Conservation (phyloP, 2,888 invertebrate genomes). For the Hofmannophila pseudospretella region DNA sequence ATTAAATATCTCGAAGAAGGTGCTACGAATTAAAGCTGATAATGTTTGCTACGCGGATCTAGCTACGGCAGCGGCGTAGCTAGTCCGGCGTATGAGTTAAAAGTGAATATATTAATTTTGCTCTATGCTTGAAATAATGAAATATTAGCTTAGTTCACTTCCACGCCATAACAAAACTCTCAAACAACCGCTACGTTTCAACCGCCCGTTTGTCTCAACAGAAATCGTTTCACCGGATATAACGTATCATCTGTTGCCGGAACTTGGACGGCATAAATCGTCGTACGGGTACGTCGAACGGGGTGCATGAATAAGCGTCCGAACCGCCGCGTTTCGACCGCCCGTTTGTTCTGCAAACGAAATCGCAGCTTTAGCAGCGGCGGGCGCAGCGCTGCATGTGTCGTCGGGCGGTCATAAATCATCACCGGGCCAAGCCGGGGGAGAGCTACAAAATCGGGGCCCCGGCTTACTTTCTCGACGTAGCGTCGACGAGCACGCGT, state of each 20-base stretch:
- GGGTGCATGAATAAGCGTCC: slow-evolving; percentile 23
- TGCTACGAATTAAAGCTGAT: too few species aligned
- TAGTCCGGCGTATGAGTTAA: too few species aligned
- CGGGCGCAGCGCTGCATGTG: slow-evolving; percentile 72
- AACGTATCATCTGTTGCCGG: background rate
- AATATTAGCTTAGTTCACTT: too few species aligned
- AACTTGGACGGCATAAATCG: too few species aligned
- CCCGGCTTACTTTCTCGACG: slow-evolving; percentile 63
- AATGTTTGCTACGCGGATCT: too few species aligned
- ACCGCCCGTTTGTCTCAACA: background rate
- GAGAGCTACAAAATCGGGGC: slow-evolving; percentile 47
- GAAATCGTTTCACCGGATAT: background rate
- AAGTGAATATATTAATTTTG: too few species aligned
- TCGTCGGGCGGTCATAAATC: slow-evolving; percentile 68
- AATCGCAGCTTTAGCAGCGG: slow-evolving; percentile 60
- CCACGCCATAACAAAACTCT: too few species aligned
- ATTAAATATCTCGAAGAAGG: too few species aligned
- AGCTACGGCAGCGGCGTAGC: too few species aligned
- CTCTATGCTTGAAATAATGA: too few species aligned
- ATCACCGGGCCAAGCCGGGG: slow-evolving; percentile 37
- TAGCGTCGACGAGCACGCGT: slow-evolving; percentile 26
- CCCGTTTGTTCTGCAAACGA: slow-evolving; percentile 31
- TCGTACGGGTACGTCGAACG: too few species aligned
- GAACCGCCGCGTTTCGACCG: slow-evolving; percentile 34
- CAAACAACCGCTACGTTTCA: background rate